phyloP scores from a whole-genome alignment of 2,888 invertebrate genomes.

The Erebia aethiops region DNA sequence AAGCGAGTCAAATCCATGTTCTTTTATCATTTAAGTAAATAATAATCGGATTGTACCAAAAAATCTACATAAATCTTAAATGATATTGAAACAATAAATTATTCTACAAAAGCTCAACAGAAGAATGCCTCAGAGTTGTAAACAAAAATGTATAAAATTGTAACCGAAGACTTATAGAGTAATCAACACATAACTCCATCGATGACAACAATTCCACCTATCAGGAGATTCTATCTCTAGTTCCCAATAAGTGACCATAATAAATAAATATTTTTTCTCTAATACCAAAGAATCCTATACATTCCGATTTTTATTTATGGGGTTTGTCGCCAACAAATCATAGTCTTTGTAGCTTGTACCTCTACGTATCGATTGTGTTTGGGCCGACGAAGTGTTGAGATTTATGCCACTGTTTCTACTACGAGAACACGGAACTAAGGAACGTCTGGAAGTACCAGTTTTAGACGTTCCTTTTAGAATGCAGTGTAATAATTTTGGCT shows the following conservation, averaged over 20 bases:
- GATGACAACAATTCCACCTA: slow-evolving; percentile 38
- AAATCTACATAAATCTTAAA: too few relatives aligned
- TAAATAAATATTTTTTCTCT: slow-evolving; percentile 67
- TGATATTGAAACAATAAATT: background rate
- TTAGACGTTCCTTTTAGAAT: background rate
- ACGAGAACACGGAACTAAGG: slow-evolving; percentile 21
- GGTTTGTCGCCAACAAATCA: slow-evolving; percentile 70
- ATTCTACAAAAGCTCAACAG: background rate
- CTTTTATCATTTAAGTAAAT: too few relatives aligned
- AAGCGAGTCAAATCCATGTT: too few relatives aligned
- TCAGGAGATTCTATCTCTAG: slow-evolving; percentile 50
- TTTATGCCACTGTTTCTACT: slow-evolving; percentile 55
- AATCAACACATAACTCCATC: slow-evolving; percentile 37
- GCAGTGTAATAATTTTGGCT: too few relatives aligned
- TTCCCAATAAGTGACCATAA: slow-evolving; percentile 55
- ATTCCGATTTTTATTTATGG: slow-evolving; percentile 61
- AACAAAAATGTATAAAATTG: slow-evolving; percentile 16
- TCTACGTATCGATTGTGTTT: slow-evolving; percentile 51
- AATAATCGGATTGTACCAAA: too few relatives aligned
- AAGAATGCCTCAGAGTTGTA: slow-evolving; percentile 17
- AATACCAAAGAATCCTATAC: slow-evolving; percentile 49
- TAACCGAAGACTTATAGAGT: slow-evolving; percentile 20
- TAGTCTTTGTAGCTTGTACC: slow-evolving; percentile 58
- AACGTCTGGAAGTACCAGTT: slow-evolving; percentile 40
- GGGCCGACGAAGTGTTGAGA: slow-evolving; percentile 66